A percentile compares a stretch with the other conserved stretches of the same genome.
Conservation (phyloP, 2,888 invertebrate genomes). For the Palloptera scutellata region DNA sequence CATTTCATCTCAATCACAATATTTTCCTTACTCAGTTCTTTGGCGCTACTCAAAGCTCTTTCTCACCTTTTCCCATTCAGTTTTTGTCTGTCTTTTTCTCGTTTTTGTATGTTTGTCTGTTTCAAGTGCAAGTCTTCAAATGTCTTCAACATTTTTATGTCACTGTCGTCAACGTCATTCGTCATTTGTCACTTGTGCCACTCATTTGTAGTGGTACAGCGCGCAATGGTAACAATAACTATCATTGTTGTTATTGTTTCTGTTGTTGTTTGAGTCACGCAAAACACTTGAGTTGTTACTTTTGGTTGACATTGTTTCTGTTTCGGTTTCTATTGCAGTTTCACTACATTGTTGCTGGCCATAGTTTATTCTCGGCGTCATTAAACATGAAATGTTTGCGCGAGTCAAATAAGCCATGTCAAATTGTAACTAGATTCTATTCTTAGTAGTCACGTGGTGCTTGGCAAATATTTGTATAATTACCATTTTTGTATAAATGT, state of each 20-base stretch:
- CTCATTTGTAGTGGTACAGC: no score
- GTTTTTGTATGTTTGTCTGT: background rate
- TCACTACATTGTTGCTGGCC: slow-evolving; percentile 3
- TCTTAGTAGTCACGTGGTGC: background rate
- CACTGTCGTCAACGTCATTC: slow-evolving; percentile 27
- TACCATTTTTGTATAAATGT: background rate
- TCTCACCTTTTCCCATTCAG: background rate
- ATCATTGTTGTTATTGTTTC: no score
- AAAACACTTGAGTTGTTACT: no score
- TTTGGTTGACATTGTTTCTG: slow-evolving; percentile 11
- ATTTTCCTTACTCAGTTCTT: slow-evolving; percentile 3
- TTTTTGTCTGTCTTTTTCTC: background rate
- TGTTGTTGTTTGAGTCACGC: no score
- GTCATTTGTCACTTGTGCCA: slow-evolving; percentile 22
- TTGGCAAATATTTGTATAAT: background rate
- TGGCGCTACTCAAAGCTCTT: slow-evolving; percentile 8
- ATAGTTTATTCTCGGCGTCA: slow-evolving; percentile 28
- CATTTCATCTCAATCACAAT: slow-evolving; percentile 27
- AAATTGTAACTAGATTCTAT: background rate
- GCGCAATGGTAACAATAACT: no score
- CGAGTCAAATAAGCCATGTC: background rate
- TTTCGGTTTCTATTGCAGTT: slow-evolving; percentile 3
- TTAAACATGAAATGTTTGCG: slow-evolving; percentile 15
- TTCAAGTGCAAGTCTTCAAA: slow-evolving; percentile 17
- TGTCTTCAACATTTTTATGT: slow-evolving; percentile 22